Conservation (phyloP, 2,888 invertebrate species). For the Tanypteryx hageni region DNA sequence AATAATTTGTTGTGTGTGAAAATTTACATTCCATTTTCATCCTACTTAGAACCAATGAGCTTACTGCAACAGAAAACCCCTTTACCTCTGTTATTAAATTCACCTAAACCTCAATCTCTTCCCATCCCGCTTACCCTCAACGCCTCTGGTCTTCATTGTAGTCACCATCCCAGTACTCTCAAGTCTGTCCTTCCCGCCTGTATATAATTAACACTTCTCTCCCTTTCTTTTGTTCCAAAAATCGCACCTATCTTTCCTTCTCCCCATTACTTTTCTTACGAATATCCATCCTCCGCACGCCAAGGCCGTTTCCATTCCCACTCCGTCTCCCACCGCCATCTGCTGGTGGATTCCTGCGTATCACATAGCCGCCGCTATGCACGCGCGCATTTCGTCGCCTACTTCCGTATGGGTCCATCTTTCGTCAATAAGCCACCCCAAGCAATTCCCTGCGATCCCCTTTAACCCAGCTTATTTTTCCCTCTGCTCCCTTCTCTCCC, state of each 20-base stretch:
- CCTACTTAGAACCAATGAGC: no score
- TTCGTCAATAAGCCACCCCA: neutral
- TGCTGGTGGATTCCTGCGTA: neutral
- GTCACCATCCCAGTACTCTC: neutral
- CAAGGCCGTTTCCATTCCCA: neutral
- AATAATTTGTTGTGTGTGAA: no score
- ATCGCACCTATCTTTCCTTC: neutral
- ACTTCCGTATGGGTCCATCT: neutral
- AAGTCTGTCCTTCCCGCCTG: neutral
- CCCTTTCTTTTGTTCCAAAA: conserved; percentile 21
- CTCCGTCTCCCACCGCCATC: neutral
- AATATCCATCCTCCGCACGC: no score
- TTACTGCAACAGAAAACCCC: no score
- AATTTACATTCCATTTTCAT: no score
- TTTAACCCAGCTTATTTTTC: no score
- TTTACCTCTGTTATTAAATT: no score
- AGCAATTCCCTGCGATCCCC: neutral
- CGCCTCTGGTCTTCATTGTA: neutral
- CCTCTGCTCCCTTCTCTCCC: no score
- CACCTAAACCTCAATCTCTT: no score
- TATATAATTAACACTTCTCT: no score
- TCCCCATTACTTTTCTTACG: no score
- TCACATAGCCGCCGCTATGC: neutral
- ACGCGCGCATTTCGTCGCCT: neutral
- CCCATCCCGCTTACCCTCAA: neutral